Evolutionary conservation across 1,140 invertebrate species (phyloP).

Genomic region (Chironomus tepperi): DNA sequence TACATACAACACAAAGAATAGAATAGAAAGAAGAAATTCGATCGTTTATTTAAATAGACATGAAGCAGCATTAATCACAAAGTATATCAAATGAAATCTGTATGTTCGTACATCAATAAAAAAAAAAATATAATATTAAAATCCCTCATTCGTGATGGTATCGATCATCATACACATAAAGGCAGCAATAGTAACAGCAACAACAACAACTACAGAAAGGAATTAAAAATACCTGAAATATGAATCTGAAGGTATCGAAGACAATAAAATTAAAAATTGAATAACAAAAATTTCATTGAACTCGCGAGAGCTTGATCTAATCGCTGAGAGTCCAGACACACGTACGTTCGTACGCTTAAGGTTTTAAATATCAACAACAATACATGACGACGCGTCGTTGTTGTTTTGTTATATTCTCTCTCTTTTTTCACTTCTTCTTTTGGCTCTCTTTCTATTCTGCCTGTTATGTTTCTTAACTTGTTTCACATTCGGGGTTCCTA

Average conservation of each 20-base stretch:
- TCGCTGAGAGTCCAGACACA: conserved; percentile 5
- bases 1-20: conserved; percentile 2
- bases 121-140: background rate
- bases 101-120: background rate
- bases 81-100: conserved; percentile 9
- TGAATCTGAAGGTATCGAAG: no score
- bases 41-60: conserved; percentile 14
- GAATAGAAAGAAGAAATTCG: conserved; percentile 13
- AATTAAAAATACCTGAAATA: no score
- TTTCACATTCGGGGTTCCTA: background rate
- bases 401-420: background rate
- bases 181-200: background rate
- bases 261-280: background rate
- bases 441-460: background rate
- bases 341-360: background rate
- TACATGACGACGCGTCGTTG: background rate
- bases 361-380: background rate
- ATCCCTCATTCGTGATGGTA: conserved; percentile 5
- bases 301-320: background rate
- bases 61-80: conserved; percentile 4
- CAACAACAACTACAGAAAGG: no score
- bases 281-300: conserved; percentile 24
- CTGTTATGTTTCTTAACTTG: background rate
- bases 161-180: background rate
- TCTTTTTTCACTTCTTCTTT: background rate